Percentiles rank a stretch among this genome's conserved stretches.
Conservation (phyloP, 2,888 invertebrate species). For the Drosophila quasianomalipes region DNA sequence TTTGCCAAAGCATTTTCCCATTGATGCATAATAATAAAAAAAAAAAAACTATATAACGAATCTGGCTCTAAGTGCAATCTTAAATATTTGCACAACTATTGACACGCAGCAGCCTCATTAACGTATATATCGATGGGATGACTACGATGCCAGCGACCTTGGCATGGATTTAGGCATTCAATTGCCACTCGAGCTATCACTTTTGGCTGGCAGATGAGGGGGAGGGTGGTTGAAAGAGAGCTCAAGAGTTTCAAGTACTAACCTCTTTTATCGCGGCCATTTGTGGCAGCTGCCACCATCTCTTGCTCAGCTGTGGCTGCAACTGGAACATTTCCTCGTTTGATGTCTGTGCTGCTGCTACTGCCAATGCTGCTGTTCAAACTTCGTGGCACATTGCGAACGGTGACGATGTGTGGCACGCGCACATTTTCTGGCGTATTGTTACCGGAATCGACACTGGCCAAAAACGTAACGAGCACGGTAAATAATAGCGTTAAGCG, state of each 20-base stretch:
- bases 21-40: slow-evolving; percentile 1
- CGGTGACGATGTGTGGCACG: slow-evolving; percentile 3
- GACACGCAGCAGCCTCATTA: slow-evolving; percentile 47
- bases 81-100: slow-evolving; percentile 64
- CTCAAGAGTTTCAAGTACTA: slow-evolving; percentile 45
- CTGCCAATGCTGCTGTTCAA: slow-evolving; percentile 29
- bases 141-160: slow-evolving; percentile 39
- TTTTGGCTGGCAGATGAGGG: slow-evolving; percentile 1
- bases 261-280: slow-evolving; percentile 73
- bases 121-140: slow-evolving; percentile 28
- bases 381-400: slow-evolving; percentile 49
- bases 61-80: slow-evolving; percentile 60
- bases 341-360: slow-evolving; percentile 13
- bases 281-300: slow-evolving; percentile 24
- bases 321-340: slow-evolving; percentile 31
- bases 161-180: slow-evolving; percentile 55
- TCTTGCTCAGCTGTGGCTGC: slow-evolving; percentile 6
- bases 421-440: slow-evolving; percentile 39
- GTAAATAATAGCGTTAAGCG: slow-evolving; percentile 61
- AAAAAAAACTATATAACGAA: slow-evolving; percentile 19
- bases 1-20: slow-evolving; percentile 7
- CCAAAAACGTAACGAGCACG: slow-evolving; percentile 67
- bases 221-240: neutral
- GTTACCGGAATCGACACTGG: slow-evolving; percentile 74
- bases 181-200: slow-evolving; percentile 32